Evolutionary conservation across 2,113 vertebrate species (phyloP), one percentile per base, ranked within the genome.

Genomic region (Chaenogobius annularis): DNA sequence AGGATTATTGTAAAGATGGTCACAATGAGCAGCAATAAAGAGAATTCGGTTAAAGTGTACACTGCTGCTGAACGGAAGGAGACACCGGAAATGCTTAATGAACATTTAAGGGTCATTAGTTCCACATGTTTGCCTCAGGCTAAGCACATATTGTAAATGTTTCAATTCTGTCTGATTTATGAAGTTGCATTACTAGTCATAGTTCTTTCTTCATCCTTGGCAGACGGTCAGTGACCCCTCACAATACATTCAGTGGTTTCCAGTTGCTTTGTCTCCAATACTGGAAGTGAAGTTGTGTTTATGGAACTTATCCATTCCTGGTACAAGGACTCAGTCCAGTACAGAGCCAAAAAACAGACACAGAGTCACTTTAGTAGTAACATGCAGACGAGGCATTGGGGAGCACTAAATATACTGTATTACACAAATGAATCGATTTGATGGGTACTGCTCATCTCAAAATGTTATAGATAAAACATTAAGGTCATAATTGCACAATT

Each of bases 241-340:
- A 55, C 79, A 68, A 61, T 87, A 88, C 37, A 86, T 80, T n/a
- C 86, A 70, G 48, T 81, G 81, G 69, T 72, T 74, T 59, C 83
- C 80, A 44, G 82, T 85, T 7, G 52, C 22, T 52, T 69, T 31
- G 48, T 89, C 79, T 44, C 65, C 88, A 63, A 81, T 88, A 78
- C 90, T 90, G 68, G 85, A 88, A 46, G 78, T 87, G 15, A 85
- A 91, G 63, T 69, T 84, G 66, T 50, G 76, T 67, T 87, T 55
- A 40, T 74, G 83, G 56, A 85, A 46, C 44, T 40, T 2, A 40
- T 40, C 44, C 10, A 46, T 46, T 46, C 62, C 50, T 74, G 75
- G 31, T 52, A 68, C 70, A 88, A 86, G 69, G 90, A 83, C 67
- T 89, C 81, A 40, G 83, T 86, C 40, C 87, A 70, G 87, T 7